Base-by-base conservation (phyloP, 2,797 vertebrate species). In the Xenopus petersii region DNA sequence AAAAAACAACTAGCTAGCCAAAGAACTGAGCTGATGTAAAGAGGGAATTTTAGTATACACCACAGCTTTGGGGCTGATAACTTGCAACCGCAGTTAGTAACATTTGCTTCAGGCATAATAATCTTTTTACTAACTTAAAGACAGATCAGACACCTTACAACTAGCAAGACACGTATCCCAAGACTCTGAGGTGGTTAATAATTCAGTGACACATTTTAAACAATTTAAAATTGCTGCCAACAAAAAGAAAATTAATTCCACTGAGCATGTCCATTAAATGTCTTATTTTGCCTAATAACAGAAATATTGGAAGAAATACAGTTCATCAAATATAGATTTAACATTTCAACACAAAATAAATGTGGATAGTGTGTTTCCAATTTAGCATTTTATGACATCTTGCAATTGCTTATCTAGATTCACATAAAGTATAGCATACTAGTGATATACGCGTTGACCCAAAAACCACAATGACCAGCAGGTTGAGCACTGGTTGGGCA, bases 61-160 rank as follows among this genome's bases (percentile, higher is more conserved):
- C 72, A 77, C 70, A 68, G 70, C 75, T 78, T 59, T 73, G 75
- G 65, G 75, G 70, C 75, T 78, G 49, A 68, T 73, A 78, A 73
- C 67, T 73, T 77, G 51, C 56, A 68, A 73, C 64, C 64, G 67
- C 64, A 77, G 73, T 78, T 78, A 78, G 65, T 73, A 69, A 59
- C 17, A 73, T 68, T 78, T 78, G 75, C 75, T 78, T 60, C 59
- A 78, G 75, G 75, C 75, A 76, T 76, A 73, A 78, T 78, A 73
- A 68, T 73, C 56, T 78, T 72, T 78, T 58, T 26, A 68, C 70
- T 73, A 73, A 64, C 75, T 78, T 73, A 73, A 78, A 73, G 75
- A 78, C 75, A 67, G 65, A 78, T 73, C 65, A 78, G 59, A 55
- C 65, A 61, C 51, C 65, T 78, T 69, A 78, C 65, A 73, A 78